A percentile compares a stretch with the other conserved stretches of the same genome.
phyloP scores from a whole-genome alignment of 2,888 invertebrate genomes.

The Limnephilus rhombicus region DNA sequence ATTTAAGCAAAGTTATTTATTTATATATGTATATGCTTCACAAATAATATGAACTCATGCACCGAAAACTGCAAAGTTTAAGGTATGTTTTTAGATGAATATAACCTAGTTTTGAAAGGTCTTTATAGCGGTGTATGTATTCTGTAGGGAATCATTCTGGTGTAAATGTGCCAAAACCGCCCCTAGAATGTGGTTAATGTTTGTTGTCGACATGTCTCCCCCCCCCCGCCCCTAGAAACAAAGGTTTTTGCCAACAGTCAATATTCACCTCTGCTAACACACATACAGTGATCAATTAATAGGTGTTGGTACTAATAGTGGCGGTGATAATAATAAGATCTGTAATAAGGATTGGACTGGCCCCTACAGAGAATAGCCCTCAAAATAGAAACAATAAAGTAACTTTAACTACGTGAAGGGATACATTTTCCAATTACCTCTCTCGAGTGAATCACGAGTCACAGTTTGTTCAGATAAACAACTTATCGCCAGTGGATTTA shows the following conservation, averaged over 20 bases:
- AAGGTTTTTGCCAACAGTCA: not conserved
- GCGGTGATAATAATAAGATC: not conserved
- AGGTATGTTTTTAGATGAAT: not conserved
- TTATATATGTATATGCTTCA: too few relatives aligned
- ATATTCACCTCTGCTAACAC: not conserved
- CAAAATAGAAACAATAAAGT: too few relatives aligned
- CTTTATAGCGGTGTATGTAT: not conserved
- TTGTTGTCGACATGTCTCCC: not conserved
- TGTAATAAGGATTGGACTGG: not conserved
- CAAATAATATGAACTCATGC: too few relatives aligned
- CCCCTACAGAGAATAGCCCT: too few relatives aligned
- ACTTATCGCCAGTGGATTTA: too few relatives aligned
- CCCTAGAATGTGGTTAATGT: not conserved
- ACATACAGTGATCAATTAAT: not conserved
- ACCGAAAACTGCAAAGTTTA: too few relatives aligned
- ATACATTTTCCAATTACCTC: too few relatives aligned
- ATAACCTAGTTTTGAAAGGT: not conserved
- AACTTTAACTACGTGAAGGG: too few relatives aligned
- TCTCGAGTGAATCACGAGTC: too few relatives aligned
- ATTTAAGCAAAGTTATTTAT: too few relatives aligned
- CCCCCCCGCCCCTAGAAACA: not conserved
- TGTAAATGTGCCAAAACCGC: not conserved
- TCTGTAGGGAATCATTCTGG: not conserved
- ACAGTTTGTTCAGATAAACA: too few relatives aligned
- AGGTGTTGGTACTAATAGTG: not conserved